Percentiles rank a stretch among this genome's conserved stretches.
phyloP scores from a whole-genome alignment of 2,113 vertebrate species.

The Bujurquina vittata region DNA sequence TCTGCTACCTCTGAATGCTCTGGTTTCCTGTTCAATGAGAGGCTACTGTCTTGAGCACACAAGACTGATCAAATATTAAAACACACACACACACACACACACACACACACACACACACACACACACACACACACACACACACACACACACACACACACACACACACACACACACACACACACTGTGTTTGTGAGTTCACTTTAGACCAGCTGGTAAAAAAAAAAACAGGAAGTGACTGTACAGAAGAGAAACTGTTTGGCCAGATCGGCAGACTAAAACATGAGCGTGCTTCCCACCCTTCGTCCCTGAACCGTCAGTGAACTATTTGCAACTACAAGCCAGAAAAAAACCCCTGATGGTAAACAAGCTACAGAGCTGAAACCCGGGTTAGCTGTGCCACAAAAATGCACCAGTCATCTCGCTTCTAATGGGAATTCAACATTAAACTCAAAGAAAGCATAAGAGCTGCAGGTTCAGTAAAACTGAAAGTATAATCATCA shows the following conservation, averaged over 20 bases:
- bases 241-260: constrained; percentile 78
- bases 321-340: not conserved
- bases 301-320: not conserved
- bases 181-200: constrained; percentile 49
- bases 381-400: not conserved
- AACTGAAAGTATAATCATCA: not conserved
- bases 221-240: constrained; percentile 77
- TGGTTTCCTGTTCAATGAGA: constrained; percentile 24
- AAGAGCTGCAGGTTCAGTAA: not conserved
- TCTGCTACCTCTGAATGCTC: not conserved
- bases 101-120: not conserved
- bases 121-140: not conserved
- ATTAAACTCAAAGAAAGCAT: not conserved
- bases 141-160: not conserved
- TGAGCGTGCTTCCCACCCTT: constrained; percentile 29
- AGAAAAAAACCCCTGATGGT: not conserved
- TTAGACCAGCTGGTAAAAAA: constrained; percentile 71
- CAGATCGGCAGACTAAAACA: constrained; percentile 42
- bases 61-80: constrained; percentile 12
- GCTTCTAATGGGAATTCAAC: not conserved
- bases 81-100: not conserved
- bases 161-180: not conserved
- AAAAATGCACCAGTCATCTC: not conserved
- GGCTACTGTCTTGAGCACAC: not conserved
- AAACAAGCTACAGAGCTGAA: not conserved